Base-by-base conservation (phyloP, 1,140 invertebrate species). In the Drosophila lacteicornis region DNA sequence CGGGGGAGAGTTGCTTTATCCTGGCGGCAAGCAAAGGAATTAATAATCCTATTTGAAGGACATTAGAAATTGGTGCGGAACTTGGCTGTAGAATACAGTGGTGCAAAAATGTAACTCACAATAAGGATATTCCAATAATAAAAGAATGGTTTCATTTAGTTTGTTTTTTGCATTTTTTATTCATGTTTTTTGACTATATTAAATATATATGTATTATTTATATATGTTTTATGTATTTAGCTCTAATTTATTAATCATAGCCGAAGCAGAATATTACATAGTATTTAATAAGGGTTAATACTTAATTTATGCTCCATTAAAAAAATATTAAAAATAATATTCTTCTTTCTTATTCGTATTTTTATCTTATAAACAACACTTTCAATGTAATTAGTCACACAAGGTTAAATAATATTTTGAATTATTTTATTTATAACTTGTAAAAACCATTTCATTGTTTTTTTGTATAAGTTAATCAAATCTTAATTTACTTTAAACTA, bases 51-150 rank as follows among this genome's bases (percentile, higher is more conserved):
- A 61, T 88, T 88, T 78, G 78, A 90, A 90, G 36, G 25, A 60
- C 43, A 55, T 90, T 88, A 88, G 84, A 81, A 67, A 53, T 7
- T 66, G 84, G 81, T 90, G 47, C 12, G 49, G 46, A 88, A 83
- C 84, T 69, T 80, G 57, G 53, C 68, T 87, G 60, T 6, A 65
- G 51, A 38, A 27, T 38, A 62, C 76, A 63, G 59, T 63, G 63
- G 56, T 27, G 5, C 38, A 9, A 55, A 43, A 51, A 11, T 15
- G 30, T 40, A 27, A 13, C 12, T 30, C 2, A 0, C 27, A n/a
- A 61, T 13, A 11, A 17, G n/a, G 15, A 27, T 25, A 9, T 17
- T 22, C 12, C 8, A 38, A 15, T 2, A 27, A 38, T 15, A 17
- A 53, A 62, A 43, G 0, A 42, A 13, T 3, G 3, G 4, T 33